Evolutionary conservation across 2,888 invertebrate genomes (phyloP), one percentile per base, ranked within the genome.

Genomic region (Neoascia interrupta): DNA sequence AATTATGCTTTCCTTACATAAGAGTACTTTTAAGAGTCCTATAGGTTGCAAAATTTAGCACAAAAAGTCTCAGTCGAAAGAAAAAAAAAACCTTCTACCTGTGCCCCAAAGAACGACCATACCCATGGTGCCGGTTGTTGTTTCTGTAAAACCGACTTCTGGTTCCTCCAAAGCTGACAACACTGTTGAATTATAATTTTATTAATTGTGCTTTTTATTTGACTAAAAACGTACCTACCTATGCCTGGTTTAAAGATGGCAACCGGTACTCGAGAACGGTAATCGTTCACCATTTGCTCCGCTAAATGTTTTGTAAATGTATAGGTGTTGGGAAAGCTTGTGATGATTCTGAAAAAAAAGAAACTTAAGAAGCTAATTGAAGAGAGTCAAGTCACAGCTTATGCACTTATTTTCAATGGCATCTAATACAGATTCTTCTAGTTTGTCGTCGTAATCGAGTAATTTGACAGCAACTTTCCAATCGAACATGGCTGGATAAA

Each of bases 251-350:
- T 91, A 76, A 94, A 92, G 81, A 98, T 93, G 26, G 94, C 91
- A 0, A 93, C 88, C 0, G 97, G 96, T 15, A 98, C 85, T 18
- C 90, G 87, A 0, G 90, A 90, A 8, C 85, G 88, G 60, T 93
- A 92, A 49, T 95, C 94, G 16, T 92, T 90, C 0, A 97, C 91
- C 5, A 95, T 90, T 56, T 94, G 92, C 84, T 98, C 98, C 0
- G 95, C 95, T 80, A 98, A 85, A 73, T 95, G 93, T 87, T 98
- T 98, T 0, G 96, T 94, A 85, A 95, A 96, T 0, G 95, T 95
- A 85, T 98, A 98, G 0, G 97, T 97, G 84, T 98, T 98, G 0
- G 97, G 97, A 23, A 86, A 86, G 15, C 85, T 85, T 1, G 82
- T 61, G 53, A 83, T 84, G 10, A 86, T 15, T 54, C 86, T 86